Base-by-base conservation (phyloP, 2,888 invertebrate genomes). In the Eilema caniola region DNA sequence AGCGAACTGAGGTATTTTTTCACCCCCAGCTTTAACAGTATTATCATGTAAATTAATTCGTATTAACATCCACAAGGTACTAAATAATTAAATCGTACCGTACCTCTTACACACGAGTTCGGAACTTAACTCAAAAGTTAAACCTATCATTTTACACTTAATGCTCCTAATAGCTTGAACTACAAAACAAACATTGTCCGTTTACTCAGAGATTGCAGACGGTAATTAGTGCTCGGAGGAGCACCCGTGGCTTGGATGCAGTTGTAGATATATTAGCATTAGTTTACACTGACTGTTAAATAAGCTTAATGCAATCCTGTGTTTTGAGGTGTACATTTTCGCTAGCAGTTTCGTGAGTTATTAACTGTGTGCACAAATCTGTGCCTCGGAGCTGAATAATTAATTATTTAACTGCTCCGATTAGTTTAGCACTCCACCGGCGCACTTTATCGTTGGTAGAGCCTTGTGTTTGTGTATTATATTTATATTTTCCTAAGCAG, bases 221-320 rank as follows among this genome's bases (percentile, higher is more conserved):
- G 68, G 73, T 83, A 85, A 87, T 87, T 85, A 86, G 80, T 71
- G 71, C 78, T 74, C 70, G 31, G 72, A 67, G 67, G 72, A 74
- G 69, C 71, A 66, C 69, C 65, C 61, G 62, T 59, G 66, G 61
- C 20, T 68, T 71, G 62, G 16, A 61, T 71, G 37, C 60, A 31
- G 41, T 57, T 59, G 28, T 28, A 67, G 20, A 67, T 3, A 41
- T 62, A 47, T 31, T 47, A 57, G 25, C 24, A 31, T 62, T 23
- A 14, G 62, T n/a, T 37, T 62, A 62, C 62, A 62, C 62, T n/a
- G 53, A 53, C n/a, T 53, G 41, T 53, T 53, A n/a, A 53, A 53
- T 53, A 53, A n/a, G n/a, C 53, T 53, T 53, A n/a, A 53, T n/a
- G 53, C 53, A 53, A n/a, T 53, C 10, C 8, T 8, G 47, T 47